Evolutionary conservation across 1,140 invertebrate genomes (phyloP).

Genomic region (Cotesia chilonis): DNA sequence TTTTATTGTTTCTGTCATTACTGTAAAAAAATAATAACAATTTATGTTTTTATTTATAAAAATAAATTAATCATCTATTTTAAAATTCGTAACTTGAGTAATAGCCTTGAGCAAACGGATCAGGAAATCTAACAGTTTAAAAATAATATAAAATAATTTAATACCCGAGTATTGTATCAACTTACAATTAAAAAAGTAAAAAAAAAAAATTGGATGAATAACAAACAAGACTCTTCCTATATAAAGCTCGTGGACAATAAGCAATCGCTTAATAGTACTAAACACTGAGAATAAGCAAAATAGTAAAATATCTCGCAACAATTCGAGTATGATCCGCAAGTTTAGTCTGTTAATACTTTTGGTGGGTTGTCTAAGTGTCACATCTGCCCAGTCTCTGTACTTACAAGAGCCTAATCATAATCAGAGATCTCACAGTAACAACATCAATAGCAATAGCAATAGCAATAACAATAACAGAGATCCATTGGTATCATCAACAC

Average conservation of each 20-base stretch:
- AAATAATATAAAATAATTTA: constrained; percentile 7
- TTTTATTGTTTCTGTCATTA: too few species aligned
- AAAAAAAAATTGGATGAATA: neutral
- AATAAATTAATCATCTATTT: too few species aligned
- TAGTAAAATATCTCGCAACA: too few species aligned
- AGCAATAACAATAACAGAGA: too few species aligned
- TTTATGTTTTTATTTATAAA: too few species aligned
- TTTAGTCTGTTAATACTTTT: neutral
- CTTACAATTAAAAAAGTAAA: neutral
- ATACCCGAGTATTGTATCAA: constrained; percentile 19
- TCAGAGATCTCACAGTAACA: neutral
- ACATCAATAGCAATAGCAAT: too few species aligned
- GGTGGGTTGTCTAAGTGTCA: neutral
- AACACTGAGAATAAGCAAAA: too few species aligned
- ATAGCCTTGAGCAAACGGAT: constrained; percentile 19
- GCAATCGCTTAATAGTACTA: neutral
- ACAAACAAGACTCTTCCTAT: neutral
- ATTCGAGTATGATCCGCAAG: too few species aligned
- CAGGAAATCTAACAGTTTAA: constrained; percentile 23
- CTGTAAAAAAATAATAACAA: too few species aligned
- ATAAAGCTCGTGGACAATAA: neutral
- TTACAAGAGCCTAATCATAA: neutral
- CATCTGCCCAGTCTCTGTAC: neutral
- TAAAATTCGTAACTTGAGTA: too few species aligned
- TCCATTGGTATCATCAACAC: too few species aligned